Evolutionary conservation across 2,797 vertebrate species (phyloP).

Genomic region (Hippoglossus hippoglossus): DNA sequence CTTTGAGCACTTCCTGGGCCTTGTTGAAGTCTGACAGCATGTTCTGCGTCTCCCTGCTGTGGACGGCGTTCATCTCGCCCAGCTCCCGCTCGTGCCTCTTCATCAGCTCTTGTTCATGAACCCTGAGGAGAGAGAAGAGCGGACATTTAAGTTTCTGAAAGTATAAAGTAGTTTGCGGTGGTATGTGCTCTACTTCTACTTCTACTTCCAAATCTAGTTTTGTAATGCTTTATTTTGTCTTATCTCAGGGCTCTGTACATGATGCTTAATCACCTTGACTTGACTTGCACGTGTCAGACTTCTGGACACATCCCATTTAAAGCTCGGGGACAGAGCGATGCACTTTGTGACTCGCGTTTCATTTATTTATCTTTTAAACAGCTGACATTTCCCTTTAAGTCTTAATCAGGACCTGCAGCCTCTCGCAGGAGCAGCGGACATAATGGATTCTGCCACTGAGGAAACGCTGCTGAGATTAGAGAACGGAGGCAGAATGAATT

Average conservation of each 20-base stretch:
- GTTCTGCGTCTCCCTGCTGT: slow-evolving; percentile 96
- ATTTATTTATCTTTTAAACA: slow-evolving; percentile 23
- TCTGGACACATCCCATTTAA: too few species aligned
- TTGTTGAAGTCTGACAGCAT: slow-evolving; percentile 99
- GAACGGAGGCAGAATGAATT: slow-evolving; percentile 16
- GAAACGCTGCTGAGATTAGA: slow-evolving; percentile 49
- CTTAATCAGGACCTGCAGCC: slow-evolving; percentile 55
- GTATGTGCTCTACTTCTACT: too few species aligned
- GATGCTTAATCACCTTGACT: too few species aligned
- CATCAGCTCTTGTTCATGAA: slow-evolving; percentile 95
- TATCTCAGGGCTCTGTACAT: too few species aligned
- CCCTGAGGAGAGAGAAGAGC: slow-evolving; percentile 82
- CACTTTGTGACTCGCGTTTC: background rate
- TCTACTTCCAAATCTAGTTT: too few species aligned
- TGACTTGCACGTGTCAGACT: too few species aligned
- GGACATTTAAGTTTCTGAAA: background rate
- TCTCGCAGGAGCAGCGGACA: slow-evolving; percentile 25
- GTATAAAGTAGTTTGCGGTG: too few species aligned
- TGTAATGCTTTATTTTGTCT: too few species aligned
- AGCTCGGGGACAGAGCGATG: background rate
- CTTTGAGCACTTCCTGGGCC: slow-evolving; percentile 97
- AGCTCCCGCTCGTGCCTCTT: slow-evolving; percentile 96
- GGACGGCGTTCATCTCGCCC: slow-evolving; percentile 89
- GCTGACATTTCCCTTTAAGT: slow-evolving; percentile 37
- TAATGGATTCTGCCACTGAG: slow-evolving; percentile 46